These are phyloP conservation scores for Petaurus breviceps DNA, from an alignment of 2,113 vertebrate genomes.

Conservation along the genomic window DNA sequence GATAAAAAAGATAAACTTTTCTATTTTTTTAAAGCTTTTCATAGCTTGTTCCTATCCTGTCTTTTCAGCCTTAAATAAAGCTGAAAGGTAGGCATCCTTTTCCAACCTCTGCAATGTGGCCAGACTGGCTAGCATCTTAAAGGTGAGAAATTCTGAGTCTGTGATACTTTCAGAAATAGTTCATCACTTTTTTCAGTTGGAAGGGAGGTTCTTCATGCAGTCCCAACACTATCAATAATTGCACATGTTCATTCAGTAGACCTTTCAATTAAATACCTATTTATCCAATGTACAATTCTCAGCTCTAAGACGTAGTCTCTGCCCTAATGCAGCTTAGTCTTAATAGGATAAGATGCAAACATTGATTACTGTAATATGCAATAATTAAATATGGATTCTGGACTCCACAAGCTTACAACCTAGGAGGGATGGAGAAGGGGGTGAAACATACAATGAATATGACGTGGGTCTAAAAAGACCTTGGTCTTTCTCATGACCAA, in stretches of 20 bases:
- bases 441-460: not conserved
- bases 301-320: not conserved
- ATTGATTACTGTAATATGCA: not conserved
- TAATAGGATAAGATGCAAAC: not conserved
- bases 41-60: not conserved
- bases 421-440: not conserved
- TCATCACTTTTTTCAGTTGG: not conserved
- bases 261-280: not conserved
- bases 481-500: no score
- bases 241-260: not conserved
- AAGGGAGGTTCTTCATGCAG: not conserved
- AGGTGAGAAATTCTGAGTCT: not conserved
- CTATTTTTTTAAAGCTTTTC: not conserved
- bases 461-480: not conserved
- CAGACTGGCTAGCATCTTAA: not conserved
- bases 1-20: not conserved
- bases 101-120: not conserved
- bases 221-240: not conserved
- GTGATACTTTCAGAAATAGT: not conserved
- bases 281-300: not conserved
- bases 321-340: not conserved
- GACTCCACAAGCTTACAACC: not conserved
- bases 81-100: not conserved
- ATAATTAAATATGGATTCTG: not conserved
- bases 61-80: not conserved